Conservation (phyloP, 2,113 vertebrate genomes). For the Zosterops pallidus region DNA sequence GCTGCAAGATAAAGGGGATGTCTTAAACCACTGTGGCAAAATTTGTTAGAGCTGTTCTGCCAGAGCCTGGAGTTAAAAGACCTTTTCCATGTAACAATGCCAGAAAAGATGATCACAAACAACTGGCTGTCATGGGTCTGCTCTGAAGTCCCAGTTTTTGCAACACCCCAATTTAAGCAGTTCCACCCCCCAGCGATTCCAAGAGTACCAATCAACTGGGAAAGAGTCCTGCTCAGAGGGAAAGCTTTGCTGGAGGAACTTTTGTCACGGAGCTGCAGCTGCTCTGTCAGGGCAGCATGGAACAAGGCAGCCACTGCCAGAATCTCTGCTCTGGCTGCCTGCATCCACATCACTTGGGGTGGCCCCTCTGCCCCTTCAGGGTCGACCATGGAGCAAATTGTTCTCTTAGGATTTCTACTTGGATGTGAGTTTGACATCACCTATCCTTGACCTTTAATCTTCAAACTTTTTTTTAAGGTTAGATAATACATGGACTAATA, state of each 20-base stretch:
- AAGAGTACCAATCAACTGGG: neutral
- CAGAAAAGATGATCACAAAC: constrained; percentile 36
- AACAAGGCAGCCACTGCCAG: neutral
- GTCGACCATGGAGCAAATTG: fast-evolving
- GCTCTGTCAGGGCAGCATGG: neutral
- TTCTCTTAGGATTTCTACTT: neutral
- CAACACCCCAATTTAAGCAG: neutral
- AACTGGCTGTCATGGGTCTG: constrained; percentile 3
- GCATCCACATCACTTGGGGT: fast-evolving
- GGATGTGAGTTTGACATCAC: neutral
- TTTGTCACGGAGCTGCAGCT: neutral
- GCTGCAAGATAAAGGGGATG: constrained; percentile 17
- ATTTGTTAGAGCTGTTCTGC: neutral
- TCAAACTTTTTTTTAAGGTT: neutral
- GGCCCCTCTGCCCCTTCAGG: neutral
- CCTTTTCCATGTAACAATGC: neutral
- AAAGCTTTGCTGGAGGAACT: neutral
- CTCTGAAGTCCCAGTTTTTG: constrained; percentile 11
- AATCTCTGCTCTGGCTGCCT: neutral
- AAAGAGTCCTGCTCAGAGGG: neutral
- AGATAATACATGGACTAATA: neutral
- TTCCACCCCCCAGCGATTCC: neutral
- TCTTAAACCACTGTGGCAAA: neutral
- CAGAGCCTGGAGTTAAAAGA: neutral
- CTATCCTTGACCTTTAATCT: neutral